These are phyloP conservation scores for Meloidogyne floridensis DNA, from an alignment of 1,140 invertebrate species.

Conservation along the genomic window DNA sequence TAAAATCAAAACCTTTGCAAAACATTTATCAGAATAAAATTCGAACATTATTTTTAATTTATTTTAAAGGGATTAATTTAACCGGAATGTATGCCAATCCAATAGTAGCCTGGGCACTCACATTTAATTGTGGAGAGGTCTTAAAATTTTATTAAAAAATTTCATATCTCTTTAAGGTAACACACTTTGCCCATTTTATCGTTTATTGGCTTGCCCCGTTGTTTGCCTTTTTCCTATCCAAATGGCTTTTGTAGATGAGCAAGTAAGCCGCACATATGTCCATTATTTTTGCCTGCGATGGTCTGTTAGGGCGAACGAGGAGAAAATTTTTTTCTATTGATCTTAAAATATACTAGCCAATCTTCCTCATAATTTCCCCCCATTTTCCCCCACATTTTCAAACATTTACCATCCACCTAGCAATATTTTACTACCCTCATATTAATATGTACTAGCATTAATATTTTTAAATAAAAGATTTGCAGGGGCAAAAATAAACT, in stretches of 20 bases:
- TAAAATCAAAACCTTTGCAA: too few relatives aligned
- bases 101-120: constrained; percentile 65
- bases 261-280: not conserved
- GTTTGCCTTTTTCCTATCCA: constrained; percentile 39
- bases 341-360: too few relatives aligned
- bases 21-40: too few relatives aligned
- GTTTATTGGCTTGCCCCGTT: constrained; percentile 62
- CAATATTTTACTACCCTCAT: too few relatives aligned
- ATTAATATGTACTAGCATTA: too few relatives aligned
- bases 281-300: too few relatives aligned
- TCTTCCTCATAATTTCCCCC: too few relatives aligned
- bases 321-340: not conserved
- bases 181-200: constrained; percentile 55
- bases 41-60: constrained; percentile 16
- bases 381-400: too few relatives aligned
- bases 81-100: constrained; percentile 66
- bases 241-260: constrained; percentile 21
- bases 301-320: not conserved
- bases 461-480: too few relatives aligned
- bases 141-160: not conserved
- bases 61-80: constrained; percentile 52
- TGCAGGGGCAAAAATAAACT: too few relatives aligned
- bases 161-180: constrained; percentile 30
- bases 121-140: constrained; percentile 60
- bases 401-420: too few relatives aligned